phyloP scores from a whole-genome alignment of 2,113 vertebrate species.

The Aepyceros melampus region DNA sequence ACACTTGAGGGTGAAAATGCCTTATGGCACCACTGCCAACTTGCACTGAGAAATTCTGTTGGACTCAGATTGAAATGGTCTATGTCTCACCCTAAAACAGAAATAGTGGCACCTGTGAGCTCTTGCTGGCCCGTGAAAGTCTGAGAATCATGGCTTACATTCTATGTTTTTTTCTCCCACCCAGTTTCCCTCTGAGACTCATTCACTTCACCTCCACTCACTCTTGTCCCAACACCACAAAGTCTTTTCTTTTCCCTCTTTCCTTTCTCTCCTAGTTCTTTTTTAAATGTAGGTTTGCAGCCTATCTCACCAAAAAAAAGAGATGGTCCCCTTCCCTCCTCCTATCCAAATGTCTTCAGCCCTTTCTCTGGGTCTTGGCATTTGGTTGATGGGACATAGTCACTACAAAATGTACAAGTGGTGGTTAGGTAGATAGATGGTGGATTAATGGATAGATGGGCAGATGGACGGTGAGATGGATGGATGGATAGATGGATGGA shows the following conservation, averaged over 20 bases:
- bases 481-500: background rate
- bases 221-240: background rate
- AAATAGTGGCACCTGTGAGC: background rate
- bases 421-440: no score
- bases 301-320: background rate
- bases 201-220: background rate
- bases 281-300: background rate
- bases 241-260: background rate
- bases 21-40: background rate
- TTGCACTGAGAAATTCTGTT: background rate
- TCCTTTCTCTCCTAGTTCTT: background rate
- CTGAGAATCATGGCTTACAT: accelerated
- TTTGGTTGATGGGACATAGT: background rate
- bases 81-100: background rate
- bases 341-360: no score
- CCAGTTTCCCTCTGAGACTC: background rate
- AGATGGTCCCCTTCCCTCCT: no score
- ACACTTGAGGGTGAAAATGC: background rate
- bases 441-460: background rate
- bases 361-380: background rate
- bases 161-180: background rate
- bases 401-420: background rate
- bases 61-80: conserved; percentile 68
- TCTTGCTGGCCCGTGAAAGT: background rate
- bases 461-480: background rate